Evolutionary conservation across 35 echinoderm and acorn worm species (phyloP).

Genomic region (Strongylocentrotus purpuratus): DNA sequence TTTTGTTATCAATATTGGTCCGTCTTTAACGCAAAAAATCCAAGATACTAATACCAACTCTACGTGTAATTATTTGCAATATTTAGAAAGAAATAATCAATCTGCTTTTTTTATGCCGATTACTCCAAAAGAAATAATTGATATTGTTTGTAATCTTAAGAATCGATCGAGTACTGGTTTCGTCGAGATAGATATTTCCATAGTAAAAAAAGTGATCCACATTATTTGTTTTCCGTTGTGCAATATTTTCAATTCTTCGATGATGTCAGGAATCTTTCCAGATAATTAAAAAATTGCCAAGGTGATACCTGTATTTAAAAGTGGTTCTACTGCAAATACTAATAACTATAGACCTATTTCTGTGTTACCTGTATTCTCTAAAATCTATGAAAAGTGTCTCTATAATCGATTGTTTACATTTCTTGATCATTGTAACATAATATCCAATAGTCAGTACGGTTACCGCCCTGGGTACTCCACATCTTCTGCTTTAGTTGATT

Average conservation of each 20-base stretch:
- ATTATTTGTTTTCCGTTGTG: not conserved
- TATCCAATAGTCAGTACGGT: not conserved
- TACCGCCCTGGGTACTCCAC: conserved; percentile 8
- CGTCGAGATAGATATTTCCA: not conserved
- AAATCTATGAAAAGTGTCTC: conserved; percentile 4
- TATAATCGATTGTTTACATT: not conserved
- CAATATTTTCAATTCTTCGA: conserved; percentile 20
- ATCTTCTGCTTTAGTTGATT: conserved; percentile 24
- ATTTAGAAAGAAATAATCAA: too few relatives aligned
- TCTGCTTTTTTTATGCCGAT: too few relatives aligned
- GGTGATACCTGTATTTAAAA: not conserved
- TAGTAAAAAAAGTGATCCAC: not conserved
- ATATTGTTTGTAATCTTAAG: not conserved
- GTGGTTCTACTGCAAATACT: not conserved
- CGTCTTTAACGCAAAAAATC: too few relatives aligned
- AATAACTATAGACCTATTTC: conserved; percentile 1
- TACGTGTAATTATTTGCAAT: too few relatives aligned
- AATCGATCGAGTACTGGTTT: not conserved
- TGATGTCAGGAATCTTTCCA: not conserved
- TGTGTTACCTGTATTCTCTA: not conserved
- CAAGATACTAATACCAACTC: too few relatives aligned
- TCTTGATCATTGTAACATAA: not conserved
- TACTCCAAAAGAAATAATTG: too few relatives aligned
- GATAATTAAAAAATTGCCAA: conserved; percentile 20
- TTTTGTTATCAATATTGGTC: too few relatives aligned